These are phyloP conservation scores for Sterrhoptilus dennistouni DNA, from an alignment of 2,113 vertebrate species.

Conservation along the genomic window DNA sequence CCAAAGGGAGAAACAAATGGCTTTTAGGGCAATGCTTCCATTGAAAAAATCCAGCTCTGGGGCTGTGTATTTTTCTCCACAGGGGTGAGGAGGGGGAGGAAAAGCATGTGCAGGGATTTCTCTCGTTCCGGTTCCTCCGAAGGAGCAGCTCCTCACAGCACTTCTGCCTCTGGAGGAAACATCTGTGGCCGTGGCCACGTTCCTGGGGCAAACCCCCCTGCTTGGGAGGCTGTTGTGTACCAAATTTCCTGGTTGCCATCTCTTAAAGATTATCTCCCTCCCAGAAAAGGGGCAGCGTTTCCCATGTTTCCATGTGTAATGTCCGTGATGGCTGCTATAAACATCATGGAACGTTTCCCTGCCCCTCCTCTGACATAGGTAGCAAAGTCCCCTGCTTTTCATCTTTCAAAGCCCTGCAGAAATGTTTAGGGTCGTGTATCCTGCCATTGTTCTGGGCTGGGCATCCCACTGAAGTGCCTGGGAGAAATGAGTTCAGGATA, in stretches of 20 bases:
- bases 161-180: slow-evolving; percentile 55
- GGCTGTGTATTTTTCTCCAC: not conserved
- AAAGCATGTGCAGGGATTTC: not conserved
- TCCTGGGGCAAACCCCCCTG: not conserved
- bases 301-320: slow-evolving; percentile 47
- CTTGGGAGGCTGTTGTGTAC: not conserved
- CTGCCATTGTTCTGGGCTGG: slow-evolving; percentile 68
- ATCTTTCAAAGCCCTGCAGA: slow-evolving; percentile 25
- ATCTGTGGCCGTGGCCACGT: slow-evolving; percentile 32
- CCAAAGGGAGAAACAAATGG: not conserved
- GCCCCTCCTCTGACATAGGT: slow-evolving; percentile 27
- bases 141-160: not conserved
- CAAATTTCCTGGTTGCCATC: slow-evolving; percentile 46
- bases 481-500: slow-evolving; percentile 67
- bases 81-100: not conserved
- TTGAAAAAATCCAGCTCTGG: not conserved
- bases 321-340: slow-evolving; percentile 47
- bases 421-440: slow-evolving; percentile 54
- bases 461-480: slow-evolving; percentile 54
- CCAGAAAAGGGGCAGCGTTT: slow-evolving; percentile 28
- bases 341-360: not conserved
- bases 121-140: slow-evolving; percentile 4
- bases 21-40: not conserved
- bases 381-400: not conserved
- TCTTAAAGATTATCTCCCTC: slow-evolving; percentile 52